Base-by-base conservation (phyloP, 2,113 vertebrate species). In the Poeciliopsis retropinna region DNA sequence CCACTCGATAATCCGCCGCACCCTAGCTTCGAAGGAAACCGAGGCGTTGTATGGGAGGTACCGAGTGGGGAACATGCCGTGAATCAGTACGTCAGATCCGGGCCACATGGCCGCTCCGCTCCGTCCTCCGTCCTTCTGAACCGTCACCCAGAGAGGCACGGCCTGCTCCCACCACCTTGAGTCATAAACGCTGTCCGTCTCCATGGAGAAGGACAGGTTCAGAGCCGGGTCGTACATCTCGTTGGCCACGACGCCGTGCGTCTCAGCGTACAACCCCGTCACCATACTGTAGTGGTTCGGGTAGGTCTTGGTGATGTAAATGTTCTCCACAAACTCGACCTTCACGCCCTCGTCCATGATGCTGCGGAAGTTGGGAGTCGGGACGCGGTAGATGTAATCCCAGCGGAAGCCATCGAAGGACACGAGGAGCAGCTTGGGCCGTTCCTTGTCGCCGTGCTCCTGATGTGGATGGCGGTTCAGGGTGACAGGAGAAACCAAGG, bases 391-490 rank as follows among this genome's bases (percentile, higher is more conserved):
- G 17, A 97, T 86, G 76, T 98, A 99, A 93, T 98, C 97, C 94
- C 96, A 97, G 1, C 96, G 95, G 83, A 99, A 98, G 64, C 97
- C 97, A 60, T 98, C 97, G 22, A 97, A 98, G 4, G 97, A 98
- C 66, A 98, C 88, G 0, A 98, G 89, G 34, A 98, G 91, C 47
- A 97, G 93, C 22, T 94, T 93, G 63, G 91, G 87, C 1, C 87
- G 87, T 1, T 92, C 89, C 25, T 19, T 70, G 64, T 0, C 34
- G 0, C 28, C 27, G 57, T 63, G 39, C 34, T 64, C 67, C 15
- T 57, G 32, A 12, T 2, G 57, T 0, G 25, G 44, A 1, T 68
- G 81, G 12, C 81, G 79, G 67, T 32, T 57, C 10, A 75, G 9
- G 22, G 8, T 67, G 10, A 66, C 72, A 15, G 67, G 76, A 28